Base-by-base conservation (phyloP, 2,888 invertebrate genomes). In the Andrena bucephala region DNA sequence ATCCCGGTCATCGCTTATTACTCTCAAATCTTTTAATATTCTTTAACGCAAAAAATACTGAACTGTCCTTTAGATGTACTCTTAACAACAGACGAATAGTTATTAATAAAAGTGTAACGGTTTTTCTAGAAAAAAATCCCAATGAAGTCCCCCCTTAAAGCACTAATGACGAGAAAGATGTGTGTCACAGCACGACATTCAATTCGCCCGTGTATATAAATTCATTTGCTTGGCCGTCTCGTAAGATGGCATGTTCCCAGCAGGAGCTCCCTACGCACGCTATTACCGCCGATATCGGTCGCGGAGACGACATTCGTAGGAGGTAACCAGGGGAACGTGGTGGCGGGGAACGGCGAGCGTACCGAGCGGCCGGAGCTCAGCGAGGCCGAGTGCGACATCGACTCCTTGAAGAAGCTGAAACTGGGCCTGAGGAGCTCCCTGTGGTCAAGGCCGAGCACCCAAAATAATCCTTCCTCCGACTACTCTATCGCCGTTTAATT, bases 321-420 rank as follows among this genome's bases (percentile, higher is more conserved):
- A 80, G 93, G 94, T 69, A 87, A 87, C 74, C 85, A 87, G 83
- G 89, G 86, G 77, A 89, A 83, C 85, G 87, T 81, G 73, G 89
- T 72, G 67, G 87, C 76, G 90, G 90, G 84, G 91, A 92, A 88
- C 78, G 90, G 88, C 67, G 94, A 94, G 68, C 77, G 84, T 29
- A 92, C 94, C 80, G 95, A 95, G 72, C 95, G 95, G 89, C 95
- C 95, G 74, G 96, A 96, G 93, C 94, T 96, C 88, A 96, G 96
- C 90, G 96, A 96, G 92, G 96, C 96, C 73, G 96, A 96, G 92
- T 96, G 96, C 94, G 96, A 96, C 95, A 96, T 96, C 93, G 96
- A 97, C 92, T 96, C 96, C 78, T 94, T 97, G 89, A 96, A 96
- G 94, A 97, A 96, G 92, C 94, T 96, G 84, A 96, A 96, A 93